Conservation (phyloP, 1,140 invertebrate genomes). For the Helicoverpa armigera region DNA sequence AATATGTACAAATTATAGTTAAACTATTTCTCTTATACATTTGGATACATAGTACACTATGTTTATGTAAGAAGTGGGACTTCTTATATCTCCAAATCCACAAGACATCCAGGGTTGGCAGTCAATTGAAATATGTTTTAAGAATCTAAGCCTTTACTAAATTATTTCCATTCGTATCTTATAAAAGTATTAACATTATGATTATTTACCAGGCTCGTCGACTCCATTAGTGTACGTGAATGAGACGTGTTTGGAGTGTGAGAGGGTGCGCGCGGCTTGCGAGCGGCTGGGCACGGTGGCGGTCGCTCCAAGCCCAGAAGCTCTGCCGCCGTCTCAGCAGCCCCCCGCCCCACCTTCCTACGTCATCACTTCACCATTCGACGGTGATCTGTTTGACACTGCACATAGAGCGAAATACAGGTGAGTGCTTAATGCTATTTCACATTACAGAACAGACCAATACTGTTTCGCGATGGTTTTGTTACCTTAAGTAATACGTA, state of each 20-base stretch:
- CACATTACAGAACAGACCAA: background rate
- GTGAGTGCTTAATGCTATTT: conserved; percentile 60
- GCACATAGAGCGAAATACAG: conserved; percentile 83
- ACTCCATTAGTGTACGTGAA: conserved; percentile 77
- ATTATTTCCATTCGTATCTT: too few relatives aligned
- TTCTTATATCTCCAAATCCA: too few relatives aligned
- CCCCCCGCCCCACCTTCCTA: conserved; percentile 74
- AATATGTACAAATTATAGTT: too few relatives aligned
- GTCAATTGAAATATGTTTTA: too few relatives aligned
- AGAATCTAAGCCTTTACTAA: too few relatives aligned
- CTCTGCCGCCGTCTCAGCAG: conserved; percentile 71
- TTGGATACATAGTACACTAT: too few relatives aligned
- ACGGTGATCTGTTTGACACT: conserved; percentile 80
- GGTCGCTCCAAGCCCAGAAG: conserved; percentile 68
- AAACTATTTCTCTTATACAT: too few relatives aligned
- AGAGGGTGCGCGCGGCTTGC: conserved; percentile 79
- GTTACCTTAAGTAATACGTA: too few relatives aligned
- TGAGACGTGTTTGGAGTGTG: conserved; percentile 80
- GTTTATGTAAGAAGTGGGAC: too few relatives aligned
- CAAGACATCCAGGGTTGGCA: too few relatives aligned
- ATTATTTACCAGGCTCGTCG: conserved; percentile 67
- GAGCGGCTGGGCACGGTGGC: conserved; percentile 77
- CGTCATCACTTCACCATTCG: conserved; percentile 75
- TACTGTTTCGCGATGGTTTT: too few relatives aligned
- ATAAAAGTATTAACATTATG: background rate